phyloP scores from a whole-genome alignment of 2,113 vertebrate genomes.

The Ahaetulla prasina region DNA sequence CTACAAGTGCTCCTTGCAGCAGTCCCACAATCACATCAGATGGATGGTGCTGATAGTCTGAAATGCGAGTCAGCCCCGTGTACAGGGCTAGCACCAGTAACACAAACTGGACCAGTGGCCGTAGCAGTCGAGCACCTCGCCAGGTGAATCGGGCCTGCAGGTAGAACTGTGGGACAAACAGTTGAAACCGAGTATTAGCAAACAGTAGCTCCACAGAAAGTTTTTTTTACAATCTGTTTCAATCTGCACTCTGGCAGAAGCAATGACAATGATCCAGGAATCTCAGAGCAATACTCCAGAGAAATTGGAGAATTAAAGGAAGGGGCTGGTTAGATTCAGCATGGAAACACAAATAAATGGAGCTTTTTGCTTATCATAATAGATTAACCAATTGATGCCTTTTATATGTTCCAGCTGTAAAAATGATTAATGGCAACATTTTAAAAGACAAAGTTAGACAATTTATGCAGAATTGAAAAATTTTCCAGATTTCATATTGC shows the following conservation, averaged over 20 bases:
- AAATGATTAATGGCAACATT: not conserved
- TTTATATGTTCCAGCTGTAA: not conserved
- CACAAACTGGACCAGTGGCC: constrained; percentile 74
- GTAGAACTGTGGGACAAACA: constrained; percentile 68
- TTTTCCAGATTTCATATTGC: not conserved
- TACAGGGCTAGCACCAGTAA: constrained; percentile 76
- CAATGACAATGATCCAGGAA: not conserved
- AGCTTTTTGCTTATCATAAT: not conserved
- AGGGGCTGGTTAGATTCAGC: not conserved
- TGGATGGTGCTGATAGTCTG: constrained; percentile 76
- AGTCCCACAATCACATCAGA: constrained; percentile 71
- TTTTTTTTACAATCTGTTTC: not conserved
- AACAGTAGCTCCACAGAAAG: not conserved
- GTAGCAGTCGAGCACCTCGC: constrained; percentile 70
- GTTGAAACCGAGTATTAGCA: no score
- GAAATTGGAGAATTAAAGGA: not conserved
- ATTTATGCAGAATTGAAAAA: not conserved
- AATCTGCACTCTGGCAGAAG: not conserved
- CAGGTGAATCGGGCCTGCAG: constrained; percentile 75
- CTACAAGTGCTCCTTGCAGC: constrained; percentile 77
- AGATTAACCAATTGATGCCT: not conserved
- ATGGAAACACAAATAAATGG: not conserved
- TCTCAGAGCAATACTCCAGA: not conserved
- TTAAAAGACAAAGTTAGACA: not conserved
- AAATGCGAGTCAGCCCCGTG: constrained; percentile 73